Percentiles rank a stretch among this genome's conserved stretches.
These are phyloP conservation scores for Elgaria multicarinata DNA, from an alignment of 2,113 vertebrate genomes.

Conservation along the genomic window DNA sequence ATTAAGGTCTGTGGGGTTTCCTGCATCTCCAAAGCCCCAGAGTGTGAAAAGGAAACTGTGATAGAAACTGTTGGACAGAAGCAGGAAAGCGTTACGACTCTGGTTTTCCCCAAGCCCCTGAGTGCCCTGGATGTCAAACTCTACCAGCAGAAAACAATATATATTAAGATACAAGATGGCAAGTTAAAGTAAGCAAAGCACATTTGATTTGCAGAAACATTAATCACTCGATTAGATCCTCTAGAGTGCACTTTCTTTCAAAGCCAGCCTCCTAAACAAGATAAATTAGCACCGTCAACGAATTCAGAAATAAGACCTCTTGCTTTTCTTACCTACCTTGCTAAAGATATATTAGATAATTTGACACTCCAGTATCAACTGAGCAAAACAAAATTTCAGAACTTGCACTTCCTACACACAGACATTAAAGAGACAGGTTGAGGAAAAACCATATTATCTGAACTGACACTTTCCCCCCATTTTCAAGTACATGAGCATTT, in stretches of 20 bases:
- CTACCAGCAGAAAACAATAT: conserved; percentile 12
- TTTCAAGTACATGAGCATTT: not conserved
- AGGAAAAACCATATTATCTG: not conserved
- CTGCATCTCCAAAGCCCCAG: not conserved
- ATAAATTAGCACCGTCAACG: conserved; percentile 32
- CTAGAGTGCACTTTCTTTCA: conserved; percentile 13
- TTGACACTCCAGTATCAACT: not conserved
- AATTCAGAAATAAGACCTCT: conserved; percentile 30
- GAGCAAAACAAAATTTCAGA: conserved; percentile 27
- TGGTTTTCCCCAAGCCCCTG: not conserved
- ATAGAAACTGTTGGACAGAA: not conserved
- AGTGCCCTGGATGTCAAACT: conserved; percentile 8
- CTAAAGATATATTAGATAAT: conserved; percentile 15
- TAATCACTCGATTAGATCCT: conserved; percentile 29
- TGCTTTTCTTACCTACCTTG: conserved; percentile 22
- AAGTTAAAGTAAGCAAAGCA: conserved; percentile 35
- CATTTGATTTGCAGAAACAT: conserved; percentile 24
- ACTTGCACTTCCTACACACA: not conserved
- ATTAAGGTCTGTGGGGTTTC: not conserved
- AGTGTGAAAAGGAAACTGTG: not conserved
- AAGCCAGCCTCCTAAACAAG: conserved; percentile 30
- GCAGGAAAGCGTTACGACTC: not conserved
- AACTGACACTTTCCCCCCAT: not conserved
- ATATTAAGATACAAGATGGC: conserved; percentile 29
- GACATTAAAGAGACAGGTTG: not conserved